Conservation (phyloP, 2,113 vertebrate genomes). For the Odocoileus virginianus region DNA sequence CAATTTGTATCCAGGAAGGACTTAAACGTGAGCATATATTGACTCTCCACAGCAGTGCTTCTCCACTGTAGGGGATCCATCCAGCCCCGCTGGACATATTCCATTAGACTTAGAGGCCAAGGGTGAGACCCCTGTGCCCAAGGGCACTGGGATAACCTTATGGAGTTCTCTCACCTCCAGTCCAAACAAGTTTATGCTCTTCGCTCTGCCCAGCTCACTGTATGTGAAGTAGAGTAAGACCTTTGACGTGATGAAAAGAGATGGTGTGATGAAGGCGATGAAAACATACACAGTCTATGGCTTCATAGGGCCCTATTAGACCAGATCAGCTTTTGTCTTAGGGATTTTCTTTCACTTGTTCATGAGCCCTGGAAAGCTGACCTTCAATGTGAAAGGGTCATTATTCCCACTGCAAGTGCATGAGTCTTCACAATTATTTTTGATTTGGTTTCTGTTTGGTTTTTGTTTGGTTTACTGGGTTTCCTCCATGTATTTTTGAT, state of each 20-base stretch:
- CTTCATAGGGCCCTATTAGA: not conserved
- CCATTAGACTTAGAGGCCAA: not conserved
- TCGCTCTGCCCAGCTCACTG: not conserved
- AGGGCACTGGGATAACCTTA: not conserved
- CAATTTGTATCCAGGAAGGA: not conserved
- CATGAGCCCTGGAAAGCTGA: not conserved
- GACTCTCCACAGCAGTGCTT: not conserved
- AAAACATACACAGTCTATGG: not conserved
- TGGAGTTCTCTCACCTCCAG: not conserved
- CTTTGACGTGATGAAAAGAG: not conserved
- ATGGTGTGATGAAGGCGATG: not conserved
- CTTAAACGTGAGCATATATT: not conserved
- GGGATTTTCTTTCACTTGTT: not conserved
- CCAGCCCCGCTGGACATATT: not conserved
- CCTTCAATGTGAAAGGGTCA: not conserved
- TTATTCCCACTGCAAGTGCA: not conserved
- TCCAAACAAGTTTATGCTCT: not conserved
- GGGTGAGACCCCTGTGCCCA: not conserved
- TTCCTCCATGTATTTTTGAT: conserved; percentile 33
- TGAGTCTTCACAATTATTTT: conserved; percentile 51
- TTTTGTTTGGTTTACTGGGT: conserved; percentile 57
- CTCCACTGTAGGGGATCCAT: not conserved
- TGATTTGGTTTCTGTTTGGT: not conserved
- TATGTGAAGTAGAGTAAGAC: not conserved
- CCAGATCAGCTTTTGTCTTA: not conserved